Evolutionary conservation across 2,113 vertebrate species (phyloP).

Genomic region (Hippocampus guttulatus): DNA sequence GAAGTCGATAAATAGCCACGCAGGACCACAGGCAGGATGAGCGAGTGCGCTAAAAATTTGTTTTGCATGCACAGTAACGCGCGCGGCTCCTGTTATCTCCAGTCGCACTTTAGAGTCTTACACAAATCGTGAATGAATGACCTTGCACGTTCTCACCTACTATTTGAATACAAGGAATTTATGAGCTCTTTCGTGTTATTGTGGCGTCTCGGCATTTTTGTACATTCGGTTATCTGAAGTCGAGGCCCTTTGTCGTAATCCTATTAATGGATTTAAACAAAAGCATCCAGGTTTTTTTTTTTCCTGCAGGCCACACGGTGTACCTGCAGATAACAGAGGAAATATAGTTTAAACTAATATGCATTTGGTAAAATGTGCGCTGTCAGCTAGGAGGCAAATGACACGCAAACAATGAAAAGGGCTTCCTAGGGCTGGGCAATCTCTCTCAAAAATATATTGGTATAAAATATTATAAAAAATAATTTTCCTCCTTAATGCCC

Average conservation of each 20-base stretch:
- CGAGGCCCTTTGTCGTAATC: constrained; percentile 61
- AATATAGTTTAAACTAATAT: not conserved
- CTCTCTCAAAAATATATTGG: too few relatives aligned
- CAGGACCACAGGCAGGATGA: too few relatives aligned
- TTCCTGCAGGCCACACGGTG: constrained; percentile 55
- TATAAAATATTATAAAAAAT: not conserved
- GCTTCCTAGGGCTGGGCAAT: too few relatives aligned
- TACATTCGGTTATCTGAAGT: constrained; percentile 57
- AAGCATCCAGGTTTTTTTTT: constrained; percentile 10
- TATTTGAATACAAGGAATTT: not conserved
- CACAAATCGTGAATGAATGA: not conserved
- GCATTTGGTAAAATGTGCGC: not conserved
- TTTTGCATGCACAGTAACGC: too few relatives aligned
- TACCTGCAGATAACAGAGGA: constrained; percentile 33
- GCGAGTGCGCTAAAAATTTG: too few relatives aligned
- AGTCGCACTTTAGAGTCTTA: too few relatives aligned
- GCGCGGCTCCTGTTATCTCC: too few relatives aligned
- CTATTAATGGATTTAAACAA: constrained; percentile 69
- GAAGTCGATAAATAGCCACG: too few relatives aligned
- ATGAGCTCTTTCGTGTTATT: not conserved
- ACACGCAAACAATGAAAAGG: not conserved
- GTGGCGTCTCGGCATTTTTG: constrained; percentile 19
- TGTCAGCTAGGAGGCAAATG: not conserved
- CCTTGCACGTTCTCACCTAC: not conserved
- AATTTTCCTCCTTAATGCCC: not conserved